Evolutionary conservation across 2,113 vertebrate species (phyloP).

Genomic region (Egretta garzetta): DNA sequence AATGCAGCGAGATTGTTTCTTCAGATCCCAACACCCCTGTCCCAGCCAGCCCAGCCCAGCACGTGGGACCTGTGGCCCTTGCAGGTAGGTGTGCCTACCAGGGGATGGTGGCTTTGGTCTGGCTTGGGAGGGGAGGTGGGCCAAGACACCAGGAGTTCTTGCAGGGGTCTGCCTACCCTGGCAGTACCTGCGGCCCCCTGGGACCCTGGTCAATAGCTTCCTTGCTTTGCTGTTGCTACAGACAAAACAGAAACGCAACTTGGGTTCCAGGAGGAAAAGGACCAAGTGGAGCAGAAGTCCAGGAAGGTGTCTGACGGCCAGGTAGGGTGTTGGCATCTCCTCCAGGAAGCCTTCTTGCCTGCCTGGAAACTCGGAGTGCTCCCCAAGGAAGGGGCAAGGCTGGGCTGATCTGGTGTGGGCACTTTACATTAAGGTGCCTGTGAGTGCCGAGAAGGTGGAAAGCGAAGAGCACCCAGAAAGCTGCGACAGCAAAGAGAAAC

Average conservation of each 20-base stretch:
- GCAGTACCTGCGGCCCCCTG: rapidly evolving
- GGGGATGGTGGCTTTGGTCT: not conserved
- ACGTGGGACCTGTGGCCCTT: slow-evolving; percentile 68
- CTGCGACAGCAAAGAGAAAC: slow-evolving; percentile 66
- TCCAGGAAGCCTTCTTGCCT: not conserved
- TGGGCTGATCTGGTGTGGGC: not conserved
- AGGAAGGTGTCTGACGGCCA: slow-evolving; percentile 80
- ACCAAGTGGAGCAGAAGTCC: slow-evolving; percentile 75
- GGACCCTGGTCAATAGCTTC: not conserved
- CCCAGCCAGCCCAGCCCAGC: slow-evolving; percentile 87
- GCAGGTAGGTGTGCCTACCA: slow-evolving; percentile 71
- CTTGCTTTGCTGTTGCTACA: slow-evolving; percentile 36
- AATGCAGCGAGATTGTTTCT: slow-evolving; percentile 83
- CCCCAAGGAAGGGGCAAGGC: not conserved
- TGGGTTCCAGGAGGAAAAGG: slow-evolving; percentile 84
- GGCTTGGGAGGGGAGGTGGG: not conserved
- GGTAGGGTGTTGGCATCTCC: slow-evolving; percentile 60
- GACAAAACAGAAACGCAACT: slow-evolving; percentile 82
- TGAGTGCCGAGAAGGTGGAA: slow-evolving; percentile 47
- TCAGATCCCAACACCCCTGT: slow-evolving; percentile 92
- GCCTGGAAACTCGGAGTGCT: rapidly evolving
- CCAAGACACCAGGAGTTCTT: not conserved
- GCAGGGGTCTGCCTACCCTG: not conserved
- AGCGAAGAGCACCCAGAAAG: slow-evolving; percentile 63
- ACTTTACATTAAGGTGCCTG: slow-evolving; percentile 43